phyloP scores from a whole-genome alignment of 1,140 invertebrate genomes.

The Hyles euphorbiae region DNA sequence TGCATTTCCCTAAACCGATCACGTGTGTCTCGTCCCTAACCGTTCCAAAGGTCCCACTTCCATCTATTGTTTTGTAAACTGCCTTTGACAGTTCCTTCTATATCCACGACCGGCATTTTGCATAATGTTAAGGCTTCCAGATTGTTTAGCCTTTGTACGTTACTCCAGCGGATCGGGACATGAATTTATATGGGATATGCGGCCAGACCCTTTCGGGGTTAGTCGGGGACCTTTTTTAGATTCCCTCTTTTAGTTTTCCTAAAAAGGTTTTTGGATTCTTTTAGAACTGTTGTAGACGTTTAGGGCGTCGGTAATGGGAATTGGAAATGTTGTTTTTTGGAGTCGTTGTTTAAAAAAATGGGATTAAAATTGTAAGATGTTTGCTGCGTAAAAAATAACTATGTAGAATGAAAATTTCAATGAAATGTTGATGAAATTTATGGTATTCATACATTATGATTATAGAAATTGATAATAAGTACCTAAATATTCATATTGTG shows the following conservation, averaged over 20 bases:
- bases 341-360: no score
- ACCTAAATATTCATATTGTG: no score
- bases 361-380: no score
- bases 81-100: slow-evolving; percentile 29
- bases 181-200: slow-evolving; percentile 33
- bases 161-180: slow-evolving; percentile 23
- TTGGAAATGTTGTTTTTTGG: no score
- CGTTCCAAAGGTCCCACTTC: slow-evolving; percentile 17
- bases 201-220: slow-evolving; percentile 19
- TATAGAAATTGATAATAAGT: no score
- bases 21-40: not conserved
- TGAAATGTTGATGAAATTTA: no score
- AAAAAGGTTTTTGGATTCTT: not conserved
- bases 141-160: slow-evolving; percentile 26
- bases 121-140: slow-evolving; percentile 33
- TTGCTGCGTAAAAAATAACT: no score
- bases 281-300: not conserved
- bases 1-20: no score
- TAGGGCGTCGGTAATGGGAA: no score
- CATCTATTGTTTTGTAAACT: slow-evolving; percentile 29
- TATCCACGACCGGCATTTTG: slow-evolving; percentile 27
- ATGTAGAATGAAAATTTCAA: no score
- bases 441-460: no score
- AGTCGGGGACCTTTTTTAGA: slow-evolving; percentile 15
- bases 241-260: not conserved